Evolutionary conservation across 2,888 invertebrate genomes (phyloP), one percentile per base, ranked within the genome.

Genomic region (Fragum sueziense): DNA sequence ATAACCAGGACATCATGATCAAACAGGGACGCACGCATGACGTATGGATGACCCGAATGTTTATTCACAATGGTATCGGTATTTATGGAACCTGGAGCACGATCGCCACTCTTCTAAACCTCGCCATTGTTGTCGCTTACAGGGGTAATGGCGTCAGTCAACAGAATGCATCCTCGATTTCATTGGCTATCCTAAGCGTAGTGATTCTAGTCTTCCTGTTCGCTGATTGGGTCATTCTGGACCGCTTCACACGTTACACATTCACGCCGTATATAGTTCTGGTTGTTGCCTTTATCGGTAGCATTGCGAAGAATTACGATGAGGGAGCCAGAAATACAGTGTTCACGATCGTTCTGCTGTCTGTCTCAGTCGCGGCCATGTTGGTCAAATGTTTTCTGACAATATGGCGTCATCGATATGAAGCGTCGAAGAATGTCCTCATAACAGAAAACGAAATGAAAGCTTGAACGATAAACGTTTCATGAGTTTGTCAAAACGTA

Each of bases 31-130:
- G 87, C 31, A 70, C 33, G n/a, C 78, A 84, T 29, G 91, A 90
- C 51, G 82, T 91, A 25, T 91, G 91, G 91, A 68, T 91, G 6
- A 85, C 88, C 7, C 76, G 91, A 61, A 73, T 91, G 14, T 72
- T 91, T n/a, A 85, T 91, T 7, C 90, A 91, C 62, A 91, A 91
- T 79, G 91, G 91, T 0, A 69, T 91, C 25, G 89, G 88, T 11
- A 88, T 91, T 71, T 91, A 90, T 76, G 90, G 89, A 3, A 85
- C 89, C 0, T 91, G 91, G 91, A 86, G 86, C 9, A 89, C 90
- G 6, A 83, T 91, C 7, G 91, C 91, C 14, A 86, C 91, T 6
- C 80, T 91, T 29, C 80, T 91, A 4, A 91, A 91, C 78, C 74
- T 91, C 33, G 86, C 86, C 6, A 85, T 90, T n/a, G 90, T 90